Evolutionary conservation across 1,140 invertebrate genomes (phyloP), one percentile per base, ranked within the genome.

Genomic region (Aradophagus sp.): DNA sequence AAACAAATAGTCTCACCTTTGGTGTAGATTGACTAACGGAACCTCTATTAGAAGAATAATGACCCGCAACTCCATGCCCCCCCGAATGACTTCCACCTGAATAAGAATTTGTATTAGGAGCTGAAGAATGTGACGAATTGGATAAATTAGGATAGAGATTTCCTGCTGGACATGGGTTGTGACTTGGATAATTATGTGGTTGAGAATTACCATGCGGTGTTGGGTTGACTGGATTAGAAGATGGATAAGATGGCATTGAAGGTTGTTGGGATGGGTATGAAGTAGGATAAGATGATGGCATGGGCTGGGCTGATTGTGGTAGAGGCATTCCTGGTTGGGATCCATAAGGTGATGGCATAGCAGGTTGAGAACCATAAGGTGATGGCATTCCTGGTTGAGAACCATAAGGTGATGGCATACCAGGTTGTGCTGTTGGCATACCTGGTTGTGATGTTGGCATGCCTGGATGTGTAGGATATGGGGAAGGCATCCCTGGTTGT

Each of bases 1-100:
- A 20, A 32, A 17, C 29, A 26, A 7, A 11, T 41, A 17, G 13
- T 78, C 80, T 83, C 77, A 83, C 83, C 81, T 85, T 84, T 50
- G 23, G 16, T 27, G 44, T 36, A 67, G 59, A 53, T 31, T 62
- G 59, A 34, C 20, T 50, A 41, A 31, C 41, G 39, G 20, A 56
- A 38, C 34, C 45, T 58, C 35, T 45, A 10, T 80, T 75, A 52
- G 72, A 42, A 70, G 69, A 50, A 59, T 74, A 73, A 12, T 47
- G 61, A 47, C 56, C 48, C 44, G 73, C 55, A 66, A 42, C 63
- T 70, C 75, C 78, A 71, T 80, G 80, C 71, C 82, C 81, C 80
- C 81, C 80, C 36, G 76, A 65, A 76, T 77, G 78, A 27, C 59
- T 74, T 70, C 65, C 76, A 41, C 76, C 73, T 59, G 66, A 77